Percentiles rank a stretch among this genome's conserved stretches.
Evolutionary conservation across 2,797 vertebrate genomes (phyloP).

Genomic region (Neomorphus geoffroyi): DNA sequence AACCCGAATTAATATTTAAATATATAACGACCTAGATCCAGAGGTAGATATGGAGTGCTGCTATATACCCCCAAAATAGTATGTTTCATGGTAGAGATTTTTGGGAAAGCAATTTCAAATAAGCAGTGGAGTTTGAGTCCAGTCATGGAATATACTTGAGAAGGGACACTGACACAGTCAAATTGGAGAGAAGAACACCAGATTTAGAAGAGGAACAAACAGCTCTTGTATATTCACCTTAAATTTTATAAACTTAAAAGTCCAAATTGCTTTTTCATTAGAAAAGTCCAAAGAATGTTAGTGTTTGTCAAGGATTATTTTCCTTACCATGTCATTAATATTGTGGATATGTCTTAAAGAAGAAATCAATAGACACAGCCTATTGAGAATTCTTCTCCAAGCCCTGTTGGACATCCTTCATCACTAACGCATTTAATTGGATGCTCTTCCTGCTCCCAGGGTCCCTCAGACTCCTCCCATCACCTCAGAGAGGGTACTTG

Average conservation of each 20-base stretch:
- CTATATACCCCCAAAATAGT: neutral
- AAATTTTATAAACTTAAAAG: neutral
- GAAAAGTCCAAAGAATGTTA: neutral
- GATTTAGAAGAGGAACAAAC: neutral
- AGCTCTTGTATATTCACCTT: neutral
- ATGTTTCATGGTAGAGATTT: neutral
- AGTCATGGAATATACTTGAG: neutral
- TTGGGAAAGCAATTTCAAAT: neutral
- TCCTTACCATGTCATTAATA: neutral
- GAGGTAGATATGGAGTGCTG: neutral
- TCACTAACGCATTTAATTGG: neutral
- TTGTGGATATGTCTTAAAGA: neutral
- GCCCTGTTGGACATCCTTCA: neutral
- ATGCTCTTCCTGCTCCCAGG: neutral
- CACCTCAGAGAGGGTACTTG: fast-evolving
- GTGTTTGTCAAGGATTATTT: neutral
- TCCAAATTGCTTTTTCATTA: neutral
- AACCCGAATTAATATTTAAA: neutral
- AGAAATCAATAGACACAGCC: neutral
- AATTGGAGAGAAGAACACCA: neutral
- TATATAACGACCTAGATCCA: neutral
- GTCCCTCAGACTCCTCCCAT: fast-evolving
- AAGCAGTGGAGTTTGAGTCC: neutral
- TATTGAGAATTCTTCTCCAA: neutral
- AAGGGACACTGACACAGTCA: neutral